Percentiles rank a stretch among this genome's conserved stretches.
phyloP scores from a whole-genome alignment of 2,888 invertebrate species.

The Endomychus coccineus region DNA sequence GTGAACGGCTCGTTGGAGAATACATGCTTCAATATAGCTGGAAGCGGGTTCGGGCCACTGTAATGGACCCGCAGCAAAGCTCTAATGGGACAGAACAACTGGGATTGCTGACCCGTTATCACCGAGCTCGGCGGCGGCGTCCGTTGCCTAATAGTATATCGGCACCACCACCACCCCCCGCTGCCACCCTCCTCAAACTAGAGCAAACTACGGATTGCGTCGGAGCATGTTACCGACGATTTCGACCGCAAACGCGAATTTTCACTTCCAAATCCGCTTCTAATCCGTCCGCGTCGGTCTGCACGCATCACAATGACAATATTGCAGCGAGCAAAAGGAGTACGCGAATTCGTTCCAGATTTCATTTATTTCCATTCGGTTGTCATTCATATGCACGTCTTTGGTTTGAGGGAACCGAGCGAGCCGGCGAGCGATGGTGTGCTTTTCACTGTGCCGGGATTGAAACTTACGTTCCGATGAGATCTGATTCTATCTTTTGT shows the following conservation, averaged over 20 bases:
- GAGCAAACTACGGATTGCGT: constrained; percentile 33
- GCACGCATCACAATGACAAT: constrained; percentile 2
- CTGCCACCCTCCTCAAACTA: constrained; percentile 35
- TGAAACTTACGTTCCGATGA: no score
- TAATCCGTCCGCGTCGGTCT: constrained; percentile 25
- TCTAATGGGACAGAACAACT: constrained; percentile 37
- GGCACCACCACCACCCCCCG: no score
- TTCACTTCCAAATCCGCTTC: constrained; percentile 34
- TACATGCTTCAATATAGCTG: no score
- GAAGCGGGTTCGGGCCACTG: no score
- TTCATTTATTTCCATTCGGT: constrained; percentile 28
- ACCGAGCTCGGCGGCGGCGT: constrained; percentile 31
- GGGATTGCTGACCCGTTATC: constrained; percentile 40
- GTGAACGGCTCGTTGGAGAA: no score
- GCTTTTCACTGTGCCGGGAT: no score
- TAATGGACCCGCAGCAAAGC: constrained; percentile 34
- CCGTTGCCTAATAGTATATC: constrained; percentile 37
- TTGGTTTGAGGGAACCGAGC: no score
- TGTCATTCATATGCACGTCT: constrained; percentile 23
- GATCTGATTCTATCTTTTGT: no score
- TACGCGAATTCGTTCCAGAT: constrained; percentile 21
- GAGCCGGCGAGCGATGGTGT: no score
- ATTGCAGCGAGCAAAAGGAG: no score
- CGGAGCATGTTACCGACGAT: no score
- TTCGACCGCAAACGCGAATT: constrained; percentile 34